Conservation (phyloP, 2,113 vertebrate genomes). For the Thalassoma bifasciatum region DNA sequence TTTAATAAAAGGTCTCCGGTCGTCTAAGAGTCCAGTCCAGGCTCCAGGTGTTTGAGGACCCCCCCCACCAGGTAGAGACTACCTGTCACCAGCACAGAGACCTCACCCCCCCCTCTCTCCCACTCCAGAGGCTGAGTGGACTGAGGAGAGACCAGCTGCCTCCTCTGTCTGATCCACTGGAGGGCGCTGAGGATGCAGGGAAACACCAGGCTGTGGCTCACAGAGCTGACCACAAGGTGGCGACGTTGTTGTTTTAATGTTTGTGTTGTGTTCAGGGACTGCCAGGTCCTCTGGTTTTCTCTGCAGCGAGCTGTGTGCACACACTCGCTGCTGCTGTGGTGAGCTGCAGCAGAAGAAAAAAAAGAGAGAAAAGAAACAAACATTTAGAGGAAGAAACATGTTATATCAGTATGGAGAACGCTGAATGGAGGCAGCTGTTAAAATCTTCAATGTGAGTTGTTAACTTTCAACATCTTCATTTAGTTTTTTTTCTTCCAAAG, state of each 20-base stretch:
- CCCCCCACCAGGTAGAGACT: conserved; percentile 88
- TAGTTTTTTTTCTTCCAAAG: too few relatives aligned
- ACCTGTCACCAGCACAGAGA: conserved; percentile 87
- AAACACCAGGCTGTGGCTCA: conserved; percentile 80
- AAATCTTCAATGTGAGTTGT: too few relatives aligned
- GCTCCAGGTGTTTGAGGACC: conserved; percentile 83
- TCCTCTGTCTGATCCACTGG: conserved; percentile 85
- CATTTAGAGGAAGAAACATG: too few relatives aligned
- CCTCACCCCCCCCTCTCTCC: conserved; percentile 70
- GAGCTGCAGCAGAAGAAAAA: neutral
- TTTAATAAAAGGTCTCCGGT: neutral
- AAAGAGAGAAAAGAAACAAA: too few relatives aligned
- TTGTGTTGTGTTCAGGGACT: conserved; percentile 61
- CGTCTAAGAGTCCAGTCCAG: conserved; percentile 74
- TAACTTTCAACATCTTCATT: too few relatives aligned
- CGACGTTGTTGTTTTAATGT: conserved; percentile 23
- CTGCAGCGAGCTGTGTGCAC: conserved; percentile 86
- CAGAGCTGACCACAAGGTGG: conserved; percentile 66
- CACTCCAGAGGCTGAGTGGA: conserved; percentile 63
- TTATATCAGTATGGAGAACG: too few relatives aligned
- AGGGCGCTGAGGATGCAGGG: conserved; percentile 87
- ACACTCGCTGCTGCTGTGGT: conserved; percentile 21
- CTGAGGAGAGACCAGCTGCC: conserved; percentile 62
- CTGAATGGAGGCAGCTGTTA: too few relatives aligned
- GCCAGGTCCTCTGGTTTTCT: conserved; percentile 86